Evolutionary conservation across 2,888 invertebrate genomes (phyloP).

Genomic region (Agonopterix arenella): DNA sequence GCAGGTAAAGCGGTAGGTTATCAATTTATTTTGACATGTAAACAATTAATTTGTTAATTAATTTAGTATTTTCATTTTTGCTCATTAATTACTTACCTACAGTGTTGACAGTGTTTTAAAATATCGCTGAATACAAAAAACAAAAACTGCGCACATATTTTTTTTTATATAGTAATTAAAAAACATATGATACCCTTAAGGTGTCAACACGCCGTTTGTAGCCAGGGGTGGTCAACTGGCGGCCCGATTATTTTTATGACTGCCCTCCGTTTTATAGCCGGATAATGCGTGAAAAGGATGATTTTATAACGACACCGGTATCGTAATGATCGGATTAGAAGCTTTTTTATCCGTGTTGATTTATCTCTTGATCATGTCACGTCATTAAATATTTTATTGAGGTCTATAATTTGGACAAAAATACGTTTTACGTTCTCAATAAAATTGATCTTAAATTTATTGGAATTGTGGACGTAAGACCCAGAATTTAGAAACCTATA

Average conservation of each 20-base stretch:
- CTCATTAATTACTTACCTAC: neutral
- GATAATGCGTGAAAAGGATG: constrained; percentile 63
- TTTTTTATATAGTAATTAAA: no score
- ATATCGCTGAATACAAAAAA: no score
- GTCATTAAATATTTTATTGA: constrained; percentile 1
- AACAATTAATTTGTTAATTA: constrained; percentile 7
- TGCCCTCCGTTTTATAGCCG: constrained; percentile 45
- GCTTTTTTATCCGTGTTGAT: constrained; percentile 58
- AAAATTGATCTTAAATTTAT: neutral
- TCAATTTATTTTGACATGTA: constrained; percentile 10
- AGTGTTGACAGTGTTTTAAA: neutral
- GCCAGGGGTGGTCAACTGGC: constrained; percentile 48
- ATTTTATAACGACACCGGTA: constrained; percentile 55
- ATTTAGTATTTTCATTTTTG: neutral
- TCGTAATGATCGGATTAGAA: constrained; percentile 57
- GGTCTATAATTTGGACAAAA: neutral
- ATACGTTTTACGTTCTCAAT: neutral
- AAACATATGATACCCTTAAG: neutral
- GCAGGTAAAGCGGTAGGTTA: constrained; percentile 7
- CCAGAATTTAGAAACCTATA: neutral
- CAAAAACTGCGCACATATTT: no score
- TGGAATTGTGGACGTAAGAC: neutral
- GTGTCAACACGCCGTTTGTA: constrained; percentile 8
- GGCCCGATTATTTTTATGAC: constrained; percentile 42
- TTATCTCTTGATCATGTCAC: constrained; percentile 34